Evolutionary conservation across 1,140 invertebrate species (phyloP).

Genomic region (Drosophila virilis): DNA sequence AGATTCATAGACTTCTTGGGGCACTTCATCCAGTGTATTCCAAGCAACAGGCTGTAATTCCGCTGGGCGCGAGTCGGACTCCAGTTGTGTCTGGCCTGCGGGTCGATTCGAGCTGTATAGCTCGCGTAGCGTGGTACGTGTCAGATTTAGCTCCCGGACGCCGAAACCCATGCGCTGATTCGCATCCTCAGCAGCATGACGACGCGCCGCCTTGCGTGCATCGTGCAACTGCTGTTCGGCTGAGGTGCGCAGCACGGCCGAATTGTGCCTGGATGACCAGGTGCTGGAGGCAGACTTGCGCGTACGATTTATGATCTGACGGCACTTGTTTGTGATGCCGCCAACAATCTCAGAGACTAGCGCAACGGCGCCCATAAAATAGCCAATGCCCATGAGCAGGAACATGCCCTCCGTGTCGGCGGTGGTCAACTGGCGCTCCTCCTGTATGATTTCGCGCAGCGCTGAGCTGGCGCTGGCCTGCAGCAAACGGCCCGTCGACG

Average conservation of each 20-base stretch:
- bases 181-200: constrained; percentile 53
- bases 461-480: constrained; percentile 83
- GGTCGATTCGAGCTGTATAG: constrained; percentile 57
- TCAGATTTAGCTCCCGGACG: constrained; percentile 73
- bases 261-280: constrained; percentile 66
- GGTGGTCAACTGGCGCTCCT: constrained; percentile 89
- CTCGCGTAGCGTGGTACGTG: constrained; percentile 69
- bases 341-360: constrained; percentile 87
- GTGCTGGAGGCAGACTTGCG: constrained; percentile 63
- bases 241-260: constrained; percentile 35
- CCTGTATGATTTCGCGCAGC: constrained; percentile 82
- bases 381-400: constrained; percentile 88
- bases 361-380: constrained; percentile 86
- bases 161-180: constrained; percentile 63
- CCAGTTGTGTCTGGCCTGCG: constrained; percentile 9
- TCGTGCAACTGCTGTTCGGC: constrained; percentile 57
- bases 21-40: constrained; percentile 19
- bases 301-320: constrained; percentile 72
- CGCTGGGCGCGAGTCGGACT: neutral
- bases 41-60: neutral
- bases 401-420: constrained; percentile 93
- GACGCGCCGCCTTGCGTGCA: constrained; percentile 51
- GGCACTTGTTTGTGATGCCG: constrained; percentile 87
- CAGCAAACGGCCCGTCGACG: constrained; percentile 86
- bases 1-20: constrained; percentile 42